Evolutionary conservation across 2,113 vertebrate species (phyloP).

Genomic region (Hystrix brachyura): DNA sequence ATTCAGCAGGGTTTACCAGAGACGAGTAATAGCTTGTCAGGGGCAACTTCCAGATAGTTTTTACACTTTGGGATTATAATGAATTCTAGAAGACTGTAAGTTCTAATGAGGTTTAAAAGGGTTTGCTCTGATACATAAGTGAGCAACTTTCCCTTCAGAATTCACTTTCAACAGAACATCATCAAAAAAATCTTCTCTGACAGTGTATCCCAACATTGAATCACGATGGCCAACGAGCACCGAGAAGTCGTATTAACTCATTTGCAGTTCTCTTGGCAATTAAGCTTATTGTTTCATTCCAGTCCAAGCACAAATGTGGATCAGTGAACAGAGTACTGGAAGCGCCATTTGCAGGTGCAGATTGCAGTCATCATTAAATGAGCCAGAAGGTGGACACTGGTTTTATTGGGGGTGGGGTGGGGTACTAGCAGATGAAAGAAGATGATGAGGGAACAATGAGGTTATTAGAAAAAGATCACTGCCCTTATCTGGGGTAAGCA

Average conservation of each 20-base stretch:
- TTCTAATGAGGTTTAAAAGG: conserved; percentile 82
- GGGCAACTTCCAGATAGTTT: conserved; percentile 81
- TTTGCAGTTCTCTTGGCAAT: conserved; percentile 82
- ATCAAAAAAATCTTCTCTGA: conserved; percentile 80
- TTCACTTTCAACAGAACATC: conserved; percentile 69
- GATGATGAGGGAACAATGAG: conserved; percentile 62
- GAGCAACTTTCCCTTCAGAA: conserved; percentile 80
- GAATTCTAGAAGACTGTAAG: conserved; percentile 82
- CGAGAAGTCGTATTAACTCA: conserved; percentile 74
- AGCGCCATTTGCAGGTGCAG: conserved; percentile 82
- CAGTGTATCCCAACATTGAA: conserved; percentile 74
- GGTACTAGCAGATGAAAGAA: conserved; percentile 71
- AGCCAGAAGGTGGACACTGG: conserved; percentile 80
- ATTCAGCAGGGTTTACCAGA: conserved; percentile 81
- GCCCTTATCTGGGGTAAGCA: conserved; percentile 77
- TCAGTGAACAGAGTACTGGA: conserved; percentile 85
- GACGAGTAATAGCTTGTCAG: conserved; percentile 55
- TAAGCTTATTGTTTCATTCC: conserved; percentile 84
- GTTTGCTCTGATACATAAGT: conserved; percentile 72
- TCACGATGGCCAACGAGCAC: conserved; percentile 82
- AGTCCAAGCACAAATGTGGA: conserved; percentile 84
- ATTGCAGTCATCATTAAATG: conserved; percentile 81
- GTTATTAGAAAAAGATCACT: conserved; percentile 65
- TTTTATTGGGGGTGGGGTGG: conserved; percentile 71
- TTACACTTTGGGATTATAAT: conserved; percentile 80